Evolutionary conservation across 2,888 invertebrate genomes (phyloP), one percentile per base, ranked within the genome.

Genomic region (Sphaeridia pumilis): DNA sequence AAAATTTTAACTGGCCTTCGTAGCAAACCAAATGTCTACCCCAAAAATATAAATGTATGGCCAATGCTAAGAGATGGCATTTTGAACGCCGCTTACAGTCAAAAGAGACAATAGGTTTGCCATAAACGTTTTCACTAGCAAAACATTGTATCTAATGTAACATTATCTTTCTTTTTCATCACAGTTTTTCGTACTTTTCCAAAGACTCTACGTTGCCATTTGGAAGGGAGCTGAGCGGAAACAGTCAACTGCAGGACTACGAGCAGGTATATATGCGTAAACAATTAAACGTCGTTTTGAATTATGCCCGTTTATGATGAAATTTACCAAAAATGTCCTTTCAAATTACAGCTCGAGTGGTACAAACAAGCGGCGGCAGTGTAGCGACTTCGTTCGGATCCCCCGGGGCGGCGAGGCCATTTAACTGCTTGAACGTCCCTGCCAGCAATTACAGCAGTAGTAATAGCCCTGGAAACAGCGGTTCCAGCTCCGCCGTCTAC

Each of bases 401-500:
- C n/a, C n/a, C n/a, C n/a, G n/a, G n/a, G n/a, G n/a, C n/a, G n/a
- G n/a, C n/a, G n/a, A n/a, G n/a, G n/a, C n/a, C n/a, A n/a, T n/a
- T n/a, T n/a, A n/a, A n/a, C n/a, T n/a, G n/a, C n/a, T n/a, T n/a
- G n/a, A n/a, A n/a, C n/a, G n/a, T n/a, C n/a, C n/a, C 31, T 31
- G 31, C 31, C 14, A 14, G 31, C 10, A 14, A 14, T 14, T 7
- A 10, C 14, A 14, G 31, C 10, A 14, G 31, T 14, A 31, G 31
- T 31, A 10, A 14, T 7, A 31, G 14, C 31, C 10, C 10, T 14
- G 31, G 31, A 31, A 14, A 31, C 10, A 10, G 10, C 14, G 31
- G 31, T 36, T 24, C 24, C 3, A 34, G 31, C 26, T 22, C 28
- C 12, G 42, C 49, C 20, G 25, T 44, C 43, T 50, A 50, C 35